A percentile compares a stretch with the other conserved stretches of the same genome.
Conservation (phyloP, 2,797 vertebrate genomes). For the Tenualosa ilisha region DNA sequence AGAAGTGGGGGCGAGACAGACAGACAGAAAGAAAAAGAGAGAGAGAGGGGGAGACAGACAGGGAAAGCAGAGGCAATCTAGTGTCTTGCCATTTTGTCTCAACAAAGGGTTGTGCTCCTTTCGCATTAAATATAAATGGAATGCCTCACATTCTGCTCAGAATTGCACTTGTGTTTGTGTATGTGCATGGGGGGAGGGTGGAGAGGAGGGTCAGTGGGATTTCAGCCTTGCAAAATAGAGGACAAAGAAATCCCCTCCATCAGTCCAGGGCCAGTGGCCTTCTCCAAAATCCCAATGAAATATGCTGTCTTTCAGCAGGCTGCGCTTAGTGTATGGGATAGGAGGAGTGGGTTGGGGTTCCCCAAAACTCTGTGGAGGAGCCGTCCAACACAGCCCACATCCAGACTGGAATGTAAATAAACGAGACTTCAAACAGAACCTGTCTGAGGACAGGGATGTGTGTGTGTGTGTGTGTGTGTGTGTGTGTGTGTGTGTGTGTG, state of each 20-base stretch:
- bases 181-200: not conserved
- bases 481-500: no score
- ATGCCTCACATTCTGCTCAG: not conserved
- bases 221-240: not conserved
- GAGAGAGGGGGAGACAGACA: constrained; percentile 54
- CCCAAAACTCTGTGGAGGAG: constrained; percentile 45
- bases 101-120: constrained; percentile 55
- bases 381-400: constrained; percentile 51
- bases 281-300: not conserved
- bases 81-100: constrained; percentile 75
- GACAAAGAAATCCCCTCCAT: constrained; percentile 17
- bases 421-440: constrained; percentile 64
- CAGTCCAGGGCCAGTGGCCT: not conserved
- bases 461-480: no score
- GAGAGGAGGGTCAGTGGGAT: not conserved
- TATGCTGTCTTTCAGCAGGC: not conserved
- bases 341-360: constrained; percentile 44
- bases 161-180: not conserved
- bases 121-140: constrained; percentile 51
- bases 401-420: constrained; percentile 75
- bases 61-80: constrained; percentile 68
- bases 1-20: constrained; percentile 52
- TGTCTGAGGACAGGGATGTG: constrained; percentile 45
- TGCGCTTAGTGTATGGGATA: not conserved
- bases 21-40: constrained; percentile 52